These are phyloP conservation scores for Drosophila aff. DNA, from an alignment of 1,140 invertebrate species.

Conservation along the genomic window DNA sequence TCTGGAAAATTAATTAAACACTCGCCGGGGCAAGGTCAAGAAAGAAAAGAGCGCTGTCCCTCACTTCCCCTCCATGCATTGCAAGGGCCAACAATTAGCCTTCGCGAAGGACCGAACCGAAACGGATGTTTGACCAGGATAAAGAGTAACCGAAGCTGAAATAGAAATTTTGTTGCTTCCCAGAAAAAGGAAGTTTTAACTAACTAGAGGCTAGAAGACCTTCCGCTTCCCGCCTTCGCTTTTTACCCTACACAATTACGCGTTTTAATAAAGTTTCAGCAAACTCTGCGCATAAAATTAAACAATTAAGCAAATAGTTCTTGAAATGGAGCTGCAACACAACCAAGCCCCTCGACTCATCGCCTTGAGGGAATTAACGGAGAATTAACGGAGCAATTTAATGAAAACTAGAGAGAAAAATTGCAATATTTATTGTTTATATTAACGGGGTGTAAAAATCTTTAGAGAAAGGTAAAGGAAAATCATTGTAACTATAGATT, in stretches of 20 bases:
- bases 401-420: neutral
- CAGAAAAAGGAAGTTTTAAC: slow-evolving; percentile 39
- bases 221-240: slow-evolving; percentile 1
- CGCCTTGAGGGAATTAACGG: neutral
- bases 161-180: slow-evolving; percentile 15
- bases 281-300: slow-evolving; percentile 54
- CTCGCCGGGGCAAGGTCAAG: slow-evolving; percentile 48
- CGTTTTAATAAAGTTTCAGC: slow-evolving; percentile 52
- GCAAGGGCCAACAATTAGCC: slow-evolving; percentile 35
- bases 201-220: slow-evolving; percentile 23
- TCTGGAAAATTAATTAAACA: slow-evolving; percentile 76
- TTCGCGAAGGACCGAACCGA: slow-evolving; percentile 1
- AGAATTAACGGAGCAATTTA: neutral
- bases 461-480: too few species aligned
- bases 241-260: slow-evolving; percentile 18
- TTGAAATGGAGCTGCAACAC: slow-evolving; percentile 13
- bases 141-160: slow-evolving; percentile 21
- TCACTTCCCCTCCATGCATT: neutral
- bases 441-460: too few species aligned
- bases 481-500: too few species aligned
- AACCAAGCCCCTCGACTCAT: neutral
- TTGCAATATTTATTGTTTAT: neutral
- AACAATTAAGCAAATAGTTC: slow-evolving; percentile 65
- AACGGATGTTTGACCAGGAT: slow-evolving; percentile 45
- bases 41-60: slow-evolving; percentile 30